Conservation (phyloP, 1,140 invertebrate species). For the Theocolax elegans region DNA sequence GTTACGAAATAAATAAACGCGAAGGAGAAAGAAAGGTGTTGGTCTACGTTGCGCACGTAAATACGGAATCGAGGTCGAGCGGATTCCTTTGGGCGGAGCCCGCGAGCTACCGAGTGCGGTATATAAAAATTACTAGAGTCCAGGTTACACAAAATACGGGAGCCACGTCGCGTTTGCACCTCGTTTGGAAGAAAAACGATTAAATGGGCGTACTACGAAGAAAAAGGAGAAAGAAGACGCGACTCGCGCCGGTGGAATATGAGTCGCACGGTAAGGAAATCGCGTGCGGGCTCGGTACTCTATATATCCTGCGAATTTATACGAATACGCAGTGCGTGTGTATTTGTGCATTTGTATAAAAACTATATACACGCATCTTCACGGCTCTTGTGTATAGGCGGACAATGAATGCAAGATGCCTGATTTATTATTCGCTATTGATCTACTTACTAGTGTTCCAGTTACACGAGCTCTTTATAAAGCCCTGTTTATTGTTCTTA, state of each 20-base stretch:
- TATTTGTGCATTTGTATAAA: neutral
- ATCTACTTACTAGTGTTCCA: neutral
- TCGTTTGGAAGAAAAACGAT: conserved; percentile 28
- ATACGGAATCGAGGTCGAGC: conserved; percentile 22
- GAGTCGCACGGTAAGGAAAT: conserved; percentile 29
- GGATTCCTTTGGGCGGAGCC: conserved; percentile 46
- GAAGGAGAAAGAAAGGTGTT: too few relatives aligned
- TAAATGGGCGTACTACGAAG: conserved; percentile 32
- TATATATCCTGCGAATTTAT: too few relatives aligned
- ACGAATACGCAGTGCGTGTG: too few relatives aligned
- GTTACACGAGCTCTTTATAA: too few relatives aligned
- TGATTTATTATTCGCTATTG: neutral
- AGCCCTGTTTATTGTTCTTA: conserved; percentile 1
- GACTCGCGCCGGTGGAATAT: conserved; percentile 19
- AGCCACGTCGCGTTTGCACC: conserved; percentile 27
- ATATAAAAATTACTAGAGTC: neutral
- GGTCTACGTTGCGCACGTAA: too few relatives aligned
- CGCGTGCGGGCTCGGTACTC: neutral
- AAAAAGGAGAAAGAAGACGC: conserved; percentile 37
- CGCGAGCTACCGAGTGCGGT: neutral
- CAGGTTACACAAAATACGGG: neutral
- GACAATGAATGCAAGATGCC: neutral
- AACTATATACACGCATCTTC: neutral
- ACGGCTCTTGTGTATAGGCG: too few relatives aligned
- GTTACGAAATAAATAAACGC: too few relatives aligned